phyloP scores from a whole-genome alignment of 1,140 invertebrate genomes.

The Leptoteleia sp. region DNA sequence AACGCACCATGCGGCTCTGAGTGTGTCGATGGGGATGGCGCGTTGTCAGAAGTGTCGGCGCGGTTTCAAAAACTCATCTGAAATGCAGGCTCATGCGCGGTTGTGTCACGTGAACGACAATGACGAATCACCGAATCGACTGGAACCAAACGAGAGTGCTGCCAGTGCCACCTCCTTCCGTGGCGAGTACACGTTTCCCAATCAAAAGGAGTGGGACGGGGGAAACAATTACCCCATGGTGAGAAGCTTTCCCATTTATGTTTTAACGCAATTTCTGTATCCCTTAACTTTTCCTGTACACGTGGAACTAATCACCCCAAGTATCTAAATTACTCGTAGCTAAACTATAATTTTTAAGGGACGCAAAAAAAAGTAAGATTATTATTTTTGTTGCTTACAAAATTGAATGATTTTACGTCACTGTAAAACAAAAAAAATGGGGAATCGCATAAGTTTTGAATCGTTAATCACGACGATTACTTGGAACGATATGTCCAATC shows the following conservation, averaged over 20 bases:
- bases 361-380: no score
- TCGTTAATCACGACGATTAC: no score
- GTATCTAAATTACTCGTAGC: no score
- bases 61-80: constrained; percentile 89
- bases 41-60: constrained; percentile 92
- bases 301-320: no score
- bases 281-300: no score
- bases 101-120: constrained; percentile 80
- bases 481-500: no score
- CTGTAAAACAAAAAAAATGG: no score
- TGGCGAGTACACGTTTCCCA: constrained; percentile 75
- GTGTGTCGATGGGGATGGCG: constrained; percentile 84
- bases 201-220: constrained; percentile 75
- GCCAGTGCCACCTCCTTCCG: constrained; percentile 69
- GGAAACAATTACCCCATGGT: constrained; percentile 37
- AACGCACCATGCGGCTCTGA: constrained; percentile 77
- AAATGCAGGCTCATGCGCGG: constrained; percentile 87
- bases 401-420: no score
- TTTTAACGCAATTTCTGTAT: no score
- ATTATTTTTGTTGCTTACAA: no score
- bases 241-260: background rate
- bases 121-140: constrained; percentile 1
- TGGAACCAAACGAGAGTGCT: constrained; percentile 73
- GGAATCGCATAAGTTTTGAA: no score
- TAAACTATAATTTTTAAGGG: no score